These are phyloP conservation scores for Prolemur simus DNA, from an alignment of 2,113 vertebrate species.

Conservation along the genomic window DNA sequence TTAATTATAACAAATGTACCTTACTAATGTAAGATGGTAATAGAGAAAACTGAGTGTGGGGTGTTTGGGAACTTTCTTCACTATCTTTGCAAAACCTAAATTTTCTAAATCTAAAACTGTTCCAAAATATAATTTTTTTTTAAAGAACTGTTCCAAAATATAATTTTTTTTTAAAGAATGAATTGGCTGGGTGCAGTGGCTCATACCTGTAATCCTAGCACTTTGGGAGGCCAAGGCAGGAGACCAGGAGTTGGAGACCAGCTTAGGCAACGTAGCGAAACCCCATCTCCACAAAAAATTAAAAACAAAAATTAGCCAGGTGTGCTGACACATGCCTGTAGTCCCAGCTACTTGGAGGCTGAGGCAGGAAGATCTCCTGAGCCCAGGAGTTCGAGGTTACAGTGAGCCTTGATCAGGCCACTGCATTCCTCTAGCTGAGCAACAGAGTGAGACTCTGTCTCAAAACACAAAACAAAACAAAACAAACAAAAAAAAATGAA, in stretches of 20 bases:
- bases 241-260: background rate
- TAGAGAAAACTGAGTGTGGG: background rate
- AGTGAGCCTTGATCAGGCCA: background rate
- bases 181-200: background rate
- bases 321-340: background rate
- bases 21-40: background rate
- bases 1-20: background rate
- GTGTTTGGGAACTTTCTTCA: background rate
- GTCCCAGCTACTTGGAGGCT: background rate
- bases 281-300: background rate
- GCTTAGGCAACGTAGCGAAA: background rate
- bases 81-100: background rate
- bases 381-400: background rate
- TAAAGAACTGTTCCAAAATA: background rate
- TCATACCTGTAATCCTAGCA: background rate
- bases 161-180: background rate
- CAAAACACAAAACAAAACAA: background rate
- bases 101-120: background rate
- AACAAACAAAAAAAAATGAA: background rate
- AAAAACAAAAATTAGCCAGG: background rate
- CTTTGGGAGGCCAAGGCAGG: background rate
- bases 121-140: background rate
- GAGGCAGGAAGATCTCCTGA: background rate
- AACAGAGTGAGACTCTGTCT: background rate
- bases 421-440: background rate